Conservation (phyloP, 1,140 invertebrate species). For the Saxidomus purpurata region DNA sequence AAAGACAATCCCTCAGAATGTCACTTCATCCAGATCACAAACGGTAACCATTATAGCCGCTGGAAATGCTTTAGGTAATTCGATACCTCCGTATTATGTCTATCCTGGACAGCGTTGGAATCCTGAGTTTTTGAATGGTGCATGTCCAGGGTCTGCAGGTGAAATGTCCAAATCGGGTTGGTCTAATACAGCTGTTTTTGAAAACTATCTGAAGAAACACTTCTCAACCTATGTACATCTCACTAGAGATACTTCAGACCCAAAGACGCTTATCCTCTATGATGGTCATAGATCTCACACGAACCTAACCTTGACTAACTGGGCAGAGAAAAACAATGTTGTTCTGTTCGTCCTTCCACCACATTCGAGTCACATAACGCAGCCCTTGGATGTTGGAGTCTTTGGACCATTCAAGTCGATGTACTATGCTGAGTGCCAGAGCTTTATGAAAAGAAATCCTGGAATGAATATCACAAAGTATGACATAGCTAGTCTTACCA, state of each 20-base stretch:
- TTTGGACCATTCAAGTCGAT: slow-evolving; percentile 44
- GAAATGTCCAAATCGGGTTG: slow-evolving; percentile 6
- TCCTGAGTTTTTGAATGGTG: not conserved
- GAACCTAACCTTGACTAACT: not conserved
- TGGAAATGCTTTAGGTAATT: slow-evolving; percentile 25
- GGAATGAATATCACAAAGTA: slow-evolving; percentile 24
- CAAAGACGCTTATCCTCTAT: slow-evolving; percentile 30
- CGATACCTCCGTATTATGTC: slow-evolving; percentile 44
- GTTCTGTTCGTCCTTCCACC: too few species aligned
- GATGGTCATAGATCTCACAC: too few species aligned
- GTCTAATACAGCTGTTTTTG: slow-evolving; percentile 24
- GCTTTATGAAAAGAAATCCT: slow-evolving; percentile 7
- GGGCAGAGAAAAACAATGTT: slow-evolving; percentile 19
- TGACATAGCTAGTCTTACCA: slow-evolving; percentile 18
- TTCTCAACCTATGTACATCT: slow-evolving; percentile 19
- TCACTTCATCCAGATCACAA: not conserved
- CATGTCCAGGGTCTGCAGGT: not conserved
- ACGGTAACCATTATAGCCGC: slow-evolving; percentile 28
- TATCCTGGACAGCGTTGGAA: slow-evolving; percentile 47
- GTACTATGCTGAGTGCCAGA: slow-evolving; percentile 26
- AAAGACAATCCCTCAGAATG: not conserved
- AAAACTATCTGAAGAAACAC: slow-evolving; percentile 26
- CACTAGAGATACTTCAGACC: not conserved
- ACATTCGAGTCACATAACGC: slow-evolving; percentile 46
- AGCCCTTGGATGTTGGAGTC: slow-evolving; percentile 50